phyloP scores from a whole-genome alignment of 2,113 vertebrate genomes.

The Otolemur garnettii region DNA sequence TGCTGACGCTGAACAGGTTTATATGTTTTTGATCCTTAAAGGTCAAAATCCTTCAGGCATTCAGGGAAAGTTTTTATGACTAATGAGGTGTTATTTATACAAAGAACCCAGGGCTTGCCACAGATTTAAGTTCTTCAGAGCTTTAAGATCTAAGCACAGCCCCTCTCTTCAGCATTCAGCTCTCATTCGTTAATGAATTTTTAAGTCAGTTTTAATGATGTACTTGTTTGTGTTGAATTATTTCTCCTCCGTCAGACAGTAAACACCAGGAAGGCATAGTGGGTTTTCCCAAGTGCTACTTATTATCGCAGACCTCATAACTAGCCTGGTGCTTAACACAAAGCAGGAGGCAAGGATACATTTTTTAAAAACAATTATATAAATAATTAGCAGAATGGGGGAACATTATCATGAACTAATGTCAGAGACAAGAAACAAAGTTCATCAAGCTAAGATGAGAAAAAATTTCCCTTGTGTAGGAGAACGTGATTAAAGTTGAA shows the following conservation, averaged over 20 bases:
- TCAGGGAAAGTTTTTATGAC: not conserved
- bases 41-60: not conserved
- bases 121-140: not conserved
- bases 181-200: not conserved
- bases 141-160: not conserved
- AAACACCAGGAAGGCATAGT: not conserved
- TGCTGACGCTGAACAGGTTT: not conserved
- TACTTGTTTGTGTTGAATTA: not conserved
- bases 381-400: not conserved
- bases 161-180: not conserved
- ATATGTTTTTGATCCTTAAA: not conserved
- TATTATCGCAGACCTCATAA: not conserved
- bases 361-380: not conserved
- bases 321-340: not conserved
- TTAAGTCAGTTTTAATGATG: not conserved
- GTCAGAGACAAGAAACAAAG: not conserved
- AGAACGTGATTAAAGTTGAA: not conserved
- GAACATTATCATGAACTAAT: not conserved
- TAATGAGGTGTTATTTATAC: not conserved
- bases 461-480: not conserved
- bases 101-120: not conserved
- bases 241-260: not conserved
- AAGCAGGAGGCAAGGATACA: not conserved
- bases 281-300: not conserved
- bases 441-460: not conserved